phyloP scores from a whole-genome alignment of 2,113 vertebrate species.

The Megaceryle torquata region DNA sequence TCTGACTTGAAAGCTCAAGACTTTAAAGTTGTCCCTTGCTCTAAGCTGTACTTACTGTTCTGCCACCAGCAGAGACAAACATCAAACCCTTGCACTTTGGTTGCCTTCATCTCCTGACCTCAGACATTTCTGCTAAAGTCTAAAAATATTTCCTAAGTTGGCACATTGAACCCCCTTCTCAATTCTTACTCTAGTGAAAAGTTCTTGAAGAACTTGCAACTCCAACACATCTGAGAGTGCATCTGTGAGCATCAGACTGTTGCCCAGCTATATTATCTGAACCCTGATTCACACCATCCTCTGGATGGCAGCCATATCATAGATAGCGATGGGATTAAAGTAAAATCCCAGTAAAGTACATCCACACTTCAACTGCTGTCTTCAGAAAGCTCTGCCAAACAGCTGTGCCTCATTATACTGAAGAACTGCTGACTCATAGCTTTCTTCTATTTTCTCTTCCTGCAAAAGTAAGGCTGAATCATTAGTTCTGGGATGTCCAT shows the following conservation, averaged over 20 bases:
- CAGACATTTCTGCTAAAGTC: neutral
- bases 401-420: neutral
- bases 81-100: neutral
- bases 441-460: neutral
- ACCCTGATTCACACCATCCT: neutral
- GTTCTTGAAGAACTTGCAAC: neutral
- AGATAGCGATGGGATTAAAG: neutral
- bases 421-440: neutral
- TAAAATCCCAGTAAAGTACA: neutral
- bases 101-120: neutral
- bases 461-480: neutral
- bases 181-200: neutral
- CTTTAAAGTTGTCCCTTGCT: neutral
- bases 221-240: neutral
- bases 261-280: neutral
- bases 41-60: neutral
- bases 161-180: neutral
- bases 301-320: neutral
- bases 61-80: neutral
- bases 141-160: neutral
- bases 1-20: neutral
- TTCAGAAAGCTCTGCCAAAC: neutral
- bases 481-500: neutral
- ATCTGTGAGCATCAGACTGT: neutral
- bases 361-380: neutral